Evolutionary conservation across 2,888 invertebrate species (phyloP).

Genomic region (Argyresthia albistria): DNA sequence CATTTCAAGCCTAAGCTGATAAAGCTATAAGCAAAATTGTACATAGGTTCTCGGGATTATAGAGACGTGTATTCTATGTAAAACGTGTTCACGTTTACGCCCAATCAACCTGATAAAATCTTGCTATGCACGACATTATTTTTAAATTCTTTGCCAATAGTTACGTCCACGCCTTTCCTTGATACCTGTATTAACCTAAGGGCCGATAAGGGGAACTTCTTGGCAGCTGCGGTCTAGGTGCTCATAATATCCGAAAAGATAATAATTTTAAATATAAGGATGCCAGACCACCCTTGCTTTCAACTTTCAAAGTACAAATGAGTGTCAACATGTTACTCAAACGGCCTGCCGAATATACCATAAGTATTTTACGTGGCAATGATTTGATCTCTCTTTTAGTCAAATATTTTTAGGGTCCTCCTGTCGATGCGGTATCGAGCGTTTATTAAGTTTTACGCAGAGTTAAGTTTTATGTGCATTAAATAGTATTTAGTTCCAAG

Average conservation of each 20-base stretch:
- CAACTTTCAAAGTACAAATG: slow-evolving; percentile 58
- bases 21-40: slow-evolving; percentile 11
- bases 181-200: not conserved
- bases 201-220: not conserved
- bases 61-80: slow-evolving; percentile 10
- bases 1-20: slow-evolving; percentile 9
- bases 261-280: not conserved
- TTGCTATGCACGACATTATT: not conserved
- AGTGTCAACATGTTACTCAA: slow-evolving; percentile 31
- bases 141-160: not conserved
- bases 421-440: slow-evolving; percentile 29
- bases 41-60: slow-evolving; percentile 13
- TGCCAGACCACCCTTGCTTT: slow-evolving; percentile 19
- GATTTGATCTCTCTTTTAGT: slow-evolving; percentile 83
- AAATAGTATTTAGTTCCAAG: slow-evolving; percentile 63
- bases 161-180: not conserved
- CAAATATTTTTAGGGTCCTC: slow-evolving; percentile 74
- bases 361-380: slow-evolving; percentile 74
- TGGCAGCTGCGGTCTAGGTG: slow-evolving; percentile 3
- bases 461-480: slow-evolving; percentile 56
- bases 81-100: not conserved
- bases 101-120: not conserved
- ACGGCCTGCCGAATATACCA: slow-evolving; percentile 40
- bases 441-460: slow-evolving; percentile 28
- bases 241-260: not conserved